Base-by-base conservation (phyloP, 2,888 invertebrate genomes). In the Melieria picta region DNA sequence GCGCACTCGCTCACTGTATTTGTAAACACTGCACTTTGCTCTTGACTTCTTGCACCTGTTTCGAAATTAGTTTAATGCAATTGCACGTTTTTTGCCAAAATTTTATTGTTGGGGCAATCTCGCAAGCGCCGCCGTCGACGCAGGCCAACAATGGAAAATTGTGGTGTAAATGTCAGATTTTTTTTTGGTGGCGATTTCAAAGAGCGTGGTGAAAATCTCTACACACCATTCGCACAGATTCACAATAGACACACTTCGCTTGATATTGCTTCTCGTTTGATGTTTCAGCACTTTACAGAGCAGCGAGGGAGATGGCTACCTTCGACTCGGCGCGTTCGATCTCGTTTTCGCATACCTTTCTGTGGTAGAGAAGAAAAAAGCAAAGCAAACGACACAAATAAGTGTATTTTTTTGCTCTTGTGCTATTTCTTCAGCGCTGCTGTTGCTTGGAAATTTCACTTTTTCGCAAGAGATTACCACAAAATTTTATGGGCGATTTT, bases 61-160 rank as follows among this genome's bases (percentile, higher is more conserved):
- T 64, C 43, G 43, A 64, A 46, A 30, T 30, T 50, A 50, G 11
- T 52, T 16, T 45, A 11, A 13, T 45, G 7, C 7, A n/a, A 50
- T 9, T 52, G 5, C 16, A 65, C 65, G 52, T 56, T 11, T 50
- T 45, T 45, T 30, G 30, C 30, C 13, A 48, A 4, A 13, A 52
- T 3, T n/a, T 45, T 45, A 43, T n/a, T 52, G 45, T 11, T 52
- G 16, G 16, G 4, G 7, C 5, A 30, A 4, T 57, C 57, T 30
- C 50, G 50, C 67, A 67, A 13, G 50, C 60, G 48, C 72, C 68
- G 73, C 74, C 71, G 72, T 71, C 73, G 50, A 71, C 70, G 62
- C 73, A 76, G 67, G 50, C 72, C 72, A 69, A 75, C 66, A 58
- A 72, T 68, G 56, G 61, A 72, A 75, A 73, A 75, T 71, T 76